A percentile compares a stretch with the other conserved stretches of the same genome.
Evolutionary conservation across 92 coral and sea anemone genomes (phyloP).

Genomic region (Pocillopora grandis): DNA sequence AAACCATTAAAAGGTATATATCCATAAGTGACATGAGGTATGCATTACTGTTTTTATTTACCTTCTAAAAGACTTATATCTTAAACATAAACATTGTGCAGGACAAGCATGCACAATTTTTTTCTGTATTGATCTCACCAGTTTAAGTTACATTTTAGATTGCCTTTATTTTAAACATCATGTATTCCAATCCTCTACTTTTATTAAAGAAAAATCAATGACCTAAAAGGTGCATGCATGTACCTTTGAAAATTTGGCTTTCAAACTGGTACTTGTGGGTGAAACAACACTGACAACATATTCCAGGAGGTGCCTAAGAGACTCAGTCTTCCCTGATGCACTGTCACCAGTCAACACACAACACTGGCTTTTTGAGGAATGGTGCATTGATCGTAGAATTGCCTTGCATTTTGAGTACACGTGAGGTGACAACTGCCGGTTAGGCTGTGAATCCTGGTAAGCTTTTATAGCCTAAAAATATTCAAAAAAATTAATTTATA

Average conservation of each 20-base stretch:
- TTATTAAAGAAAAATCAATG: not conserved
- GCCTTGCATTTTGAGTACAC: slow-evolving; percentile 39
- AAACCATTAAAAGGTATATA: not conserved
- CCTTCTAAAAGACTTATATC: too few species aligned
- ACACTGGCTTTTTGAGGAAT: slow-evolving; percentile 59
- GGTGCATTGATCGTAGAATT: slow-evolving; percentile 51
- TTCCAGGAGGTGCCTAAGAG: slow-evolving; percentile 44
- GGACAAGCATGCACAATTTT: too few species aligned
- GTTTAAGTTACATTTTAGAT: too few species aligned
- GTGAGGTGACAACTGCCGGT: slow-evolving; percentile 31
- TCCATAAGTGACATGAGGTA: not conserved
- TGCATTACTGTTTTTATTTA: too few species aligned
- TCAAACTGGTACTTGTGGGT: slow-evolving; percentile 20
- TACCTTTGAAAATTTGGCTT: slow-evolving; percentile 50
- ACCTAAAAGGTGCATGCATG: not conserved
- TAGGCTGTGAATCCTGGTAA: slow-evolving; percentile 6
- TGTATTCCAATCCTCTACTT: too few species aligned
- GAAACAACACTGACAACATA: slow-evolving; percentile 24
- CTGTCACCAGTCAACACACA: slow-evolving; percentile 75
- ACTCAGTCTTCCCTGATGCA: slow-evolving; percentile 82
- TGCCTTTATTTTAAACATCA: too few species aligned
- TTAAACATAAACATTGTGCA: not conserved
- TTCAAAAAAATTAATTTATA: too few species aligned
- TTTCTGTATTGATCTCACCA: too few species aligned
- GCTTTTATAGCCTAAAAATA: slow-evolving; percentile 24